These are phyloP conservation scores for Ooceraea biroi DNA, from an alignment of 1,140 invertebrate species.

Conservation along the genomic window DNA sequence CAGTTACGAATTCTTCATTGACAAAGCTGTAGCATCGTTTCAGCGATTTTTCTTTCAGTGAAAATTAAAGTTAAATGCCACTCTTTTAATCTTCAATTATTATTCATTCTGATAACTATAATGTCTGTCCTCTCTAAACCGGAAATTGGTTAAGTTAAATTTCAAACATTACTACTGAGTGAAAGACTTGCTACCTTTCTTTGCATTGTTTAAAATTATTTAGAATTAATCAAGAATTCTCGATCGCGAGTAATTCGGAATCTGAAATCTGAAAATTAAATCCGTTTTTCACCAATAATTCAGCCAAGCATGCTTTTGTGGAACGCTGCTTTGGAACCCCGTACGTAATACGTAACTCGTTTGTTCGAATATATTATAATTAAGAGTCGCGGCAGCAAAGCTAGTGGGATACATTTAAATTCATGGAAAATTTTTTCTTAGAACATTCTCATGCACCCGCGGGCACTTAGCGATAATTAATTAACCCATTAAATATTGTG, in stretches of 20 bases:
- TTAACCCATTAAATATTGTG: slow-evolving; percentile 61
- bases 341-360: slow-evolving; percentile 21
- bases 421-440: slow-evolving; percentile 63
- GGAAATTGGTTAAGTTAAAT: background rate
- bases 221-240: background rate
- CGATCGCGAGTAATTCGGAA: background rate
- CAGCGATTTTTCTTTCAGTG: background rate
- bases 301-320: background rate
- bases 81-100: background rate
- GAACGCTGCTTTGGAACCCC: slow-evolving; percentile 3
- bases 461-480: slow-evolving; percentile 62
- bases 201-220: background rate
- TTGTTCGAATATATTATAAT: slow-evolving; percentile 26
- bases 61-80: slow-evolving; percentile 1
- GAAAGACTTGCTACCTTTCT: background rate
- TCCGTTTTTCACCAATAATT: background rate
- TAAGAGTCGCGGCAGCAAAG: slow-evolving; percentile 22
- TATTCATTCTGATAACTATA: background rate
- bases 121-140: too few species aligned
- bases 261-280: background rate
- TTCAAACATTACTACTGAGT: background rate
- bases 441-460: slow-evolving; percentile 58
- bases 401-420: slow-evolving; percentile 45
- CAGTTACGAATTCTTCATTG: background rate
- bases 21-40: background rate